A percentile compares a stretch with the other conserved stretches of the same genome.
Conservation (phyloP, 2,888 invertebrate species). For the Drosophila pegasa region DNA sequence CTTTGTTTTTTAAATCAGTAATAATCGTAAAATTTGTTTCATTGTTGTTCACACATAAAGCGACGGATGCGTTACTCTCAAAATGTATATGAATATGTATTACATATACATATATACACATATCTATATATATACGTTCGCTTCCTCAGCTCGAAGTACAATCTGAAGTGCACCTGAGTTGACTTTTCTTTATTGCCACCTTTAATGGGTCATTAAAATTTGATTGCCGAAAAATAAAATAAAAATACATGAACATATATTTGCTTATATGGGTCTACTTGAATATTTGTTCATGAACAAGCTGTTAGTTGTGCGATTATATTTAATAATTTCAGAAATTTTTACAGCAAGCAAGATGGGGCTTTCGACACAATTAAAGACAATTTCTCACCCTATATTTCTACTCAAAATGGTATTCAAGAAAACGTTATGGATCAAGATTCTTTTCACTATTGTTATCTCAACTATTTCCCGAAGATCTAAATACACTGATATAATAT, state of each 20-base stretch:
- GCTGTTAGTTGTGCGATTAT: background rate
- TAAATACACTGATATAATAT: too few species aligned
- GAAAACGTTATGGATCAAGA: too few species aligned
- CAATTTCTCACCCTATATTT: too few species aligned
- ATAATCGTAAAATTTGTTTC: constrained; percentile 51
- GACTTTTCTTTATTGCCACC: constrained; percentile 64
- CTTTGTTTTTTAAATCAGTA: constrained; percentile 40
- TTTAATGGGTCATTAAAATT: constrained; percentile 77
- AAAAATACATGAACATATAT: constrained; percentile 48
- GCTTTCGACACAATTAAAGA: too few species aligned
- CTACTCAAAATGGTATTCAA: too few species aligned
- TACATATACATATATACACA: background rate
- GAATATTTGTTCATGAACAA: background rate
- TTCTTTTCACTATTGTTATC: too few species aligned
- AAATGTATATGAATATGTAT: background rate
- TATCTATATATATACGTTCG: background rate
- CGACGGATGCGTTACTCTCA: constrained; percentile 18
- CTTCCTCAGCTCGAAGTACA: constrained; percentile 9
- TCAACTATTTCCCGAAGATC: too few species aligned
- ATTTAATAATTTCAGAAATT: background rate
- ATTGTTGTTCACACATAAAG: constrained; percentile 47
- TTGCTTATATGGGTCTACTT: constrained; percentile 6
- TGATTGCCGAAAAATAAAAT: constrained; percentile 63
- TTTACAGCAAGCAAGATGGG: too few species aligned
- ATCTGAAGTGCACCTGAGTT: constrained; percentile 19